phyloP scores from a whole-genome alignment of 2,888 invertebrate species.

The Mythimna loreyi region DNA sequence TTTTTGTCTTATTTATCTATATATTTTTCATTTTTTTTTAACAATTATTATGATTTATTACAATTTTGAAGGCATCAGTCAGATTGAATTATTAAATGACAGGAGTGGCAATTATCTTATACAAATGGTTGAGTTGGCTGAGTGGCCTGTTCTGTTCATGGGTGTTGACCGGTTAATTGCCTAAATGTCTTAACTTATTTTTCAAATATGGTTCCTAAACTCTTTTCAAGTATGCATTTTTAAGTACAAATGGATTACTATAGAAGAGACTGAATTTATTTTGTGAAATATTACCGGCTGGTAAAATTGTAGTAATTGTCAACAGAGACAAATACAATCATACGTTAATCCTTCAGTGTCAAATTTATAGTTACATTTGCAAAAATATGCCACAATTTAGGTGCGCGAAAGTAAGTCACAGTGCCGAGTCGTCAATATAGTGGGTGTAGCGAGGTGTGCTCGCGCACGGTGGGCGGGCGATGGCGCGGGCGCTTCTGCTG shows the following conservation, averaged over 20 bases:
- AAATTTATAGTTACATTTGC: conserved; percentile 82
- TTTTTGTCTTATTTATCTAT: conserved; percentile 20
- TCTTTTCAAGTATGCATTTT: neutral
- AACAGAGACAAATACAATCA: conserved; percentile 46
- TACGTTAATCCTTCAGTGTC: conserved; percentile 72
- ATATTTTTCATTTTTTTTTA: conserved; percentile 48
- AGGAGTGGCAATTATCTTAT: conserved; percentile 4
- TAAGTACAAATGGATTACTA: too few species aligned
- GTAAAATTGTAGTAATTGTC: conserved; percentile 37
- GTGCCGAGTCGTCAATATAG: conserved; percentile 52
- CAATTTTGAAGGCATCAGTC: conserved; percentile 29
- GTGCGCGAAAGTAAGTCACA: conserved; percentile 55
- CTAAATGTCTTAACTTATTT: neutral
- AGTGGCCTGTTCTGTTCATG: conserved; percentile 25
- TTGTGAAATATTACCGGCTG: conserved; percentile 43
- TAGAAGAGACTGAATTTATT: neutral
- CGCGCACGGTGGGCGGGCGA: conserved; percentile 29
- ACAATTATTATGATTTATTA: conserved; percentile 53
- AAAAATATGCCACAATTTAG: conserved; percentile 77
- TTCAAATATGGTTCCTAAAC: neutral
- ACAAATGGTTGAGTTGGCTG: conserved; percentile 21
- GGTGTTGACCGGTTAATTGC: too few species aligned
- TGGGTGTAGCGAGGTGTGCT: conserved; percentile 15
- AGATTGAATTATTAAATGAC: conserved; percentile 46
- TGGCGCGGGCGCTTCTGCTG: conserved; percentile 62